A percentile compares a stretch with the other conserved stretches of the same genome.
These are phyloP conservation scores for Coboldia fuscipes DNA, from an alignment of 1,140 invertebrate genomes.

Conservation along the genomic window DNA sequence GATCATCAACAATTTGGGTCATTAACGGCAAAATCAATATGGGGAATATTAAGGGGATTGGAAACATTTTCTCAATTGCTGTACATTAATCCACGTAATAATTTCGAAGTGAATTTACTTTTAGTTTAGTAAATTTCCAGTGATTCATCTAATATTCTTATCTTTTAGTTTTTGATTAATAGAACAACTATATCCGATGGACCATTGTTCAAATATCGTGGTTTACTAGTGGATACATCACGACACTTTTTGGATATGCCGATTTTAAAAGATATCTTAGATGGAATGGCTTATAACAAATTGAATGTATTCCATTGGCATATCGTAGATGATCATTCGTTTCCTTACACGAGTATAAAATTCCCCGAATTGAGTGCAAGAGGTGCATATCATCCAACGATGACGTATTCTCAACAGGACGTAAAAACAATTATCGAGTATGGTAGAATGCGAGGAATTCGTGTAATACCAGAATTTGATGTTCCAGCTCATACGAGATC, in stretches of 20 bases:
- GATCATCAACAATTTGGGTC: too few species aligned
- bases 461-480: constrained; percentile 80
- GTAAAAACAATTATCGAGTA: constrained; percentile 48
- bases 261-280: constrained; percentile 41
- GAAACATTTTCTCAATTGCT: constrained; percentile 60
- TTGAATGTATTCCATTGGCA: constrained; percentile 91
- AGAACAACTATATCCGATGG: constrained; percentile 38
- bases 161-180: constrained; percentile 28
- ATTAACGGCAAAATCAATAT: constrained; percentile 37
- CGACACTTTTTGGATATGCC: constrained; percentile 52
- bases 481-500: constrained; percentile 72
- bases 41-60: constrained; percentile 56
- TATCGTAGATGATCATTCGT: constrained; percentile 69
- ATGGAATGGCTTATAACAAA: constrained; percentile 75
- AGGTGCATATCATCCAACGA: constrained; percentile 45
- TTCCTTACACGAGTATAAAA: constrained; percentile 56
- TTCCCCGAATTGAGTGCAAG: constrained; percentile 50
- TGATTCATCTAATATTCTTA: too few species aligned
- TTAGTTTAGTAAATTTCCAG: too few species aligned
- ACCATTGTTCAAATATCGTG: constrained; percentile 53
- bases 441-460: constrained; percentile 58
- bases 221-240: constrained; percentile 61
- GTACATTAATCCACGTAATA: too few species aligned
- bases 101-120: neutral
- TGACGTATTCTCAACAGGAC: constrained; percentile 45